phyloP scores from a whole-genome alignment of 2,113 vertebrate species.

The Anhinga rufa region DNA sequence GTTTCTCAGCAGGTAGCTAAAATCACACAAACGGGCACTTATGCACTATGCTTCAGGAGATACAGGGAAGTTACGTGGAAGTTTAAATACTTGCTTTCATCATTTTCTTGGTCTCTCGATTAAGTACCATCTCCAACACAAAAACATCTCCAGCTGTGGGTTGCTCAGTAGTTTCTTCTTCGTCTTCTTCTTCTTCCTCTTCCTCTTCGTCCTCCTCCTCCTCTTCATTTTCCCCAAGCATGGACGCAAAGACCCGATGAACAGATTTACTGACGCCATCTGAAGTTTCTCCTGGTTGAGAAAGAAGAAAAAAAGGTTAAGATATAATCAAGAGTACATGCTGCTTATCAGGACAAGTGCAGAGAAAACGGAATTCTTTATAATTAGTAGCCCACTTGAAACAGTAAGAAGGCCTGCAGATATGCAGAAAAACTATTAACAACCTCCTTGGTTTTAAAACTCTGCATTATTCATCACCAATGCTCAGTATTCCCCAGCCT shows the following conservation, averaged over 20 bases:
- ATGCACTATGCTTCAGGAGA: not conserved
- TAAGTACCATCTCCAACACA: constrained; percentile 94
- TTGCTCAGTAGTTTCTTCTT: constrained; percentile 71
- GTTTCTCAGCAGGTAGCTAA: not conserved
- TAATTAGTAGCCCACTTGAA: not conserved
- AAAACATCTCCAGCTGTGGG: constrained; percentile 91
- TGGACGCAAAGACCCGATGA: constrained; percentile 92
- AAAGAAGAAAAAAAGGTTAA: not conserved
- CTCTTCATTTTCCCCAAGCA: constrained; percentile 84
- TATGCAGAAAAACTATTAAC: not conserved
- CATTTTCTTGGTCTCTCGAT: constrained; percentile 96
- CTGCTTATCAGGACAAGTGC: not conserved
- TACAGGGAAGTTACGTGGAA: not conserved
- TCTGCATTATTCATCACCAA: not conserved
- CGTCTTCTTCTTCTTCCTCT: constrained; percentile 73
- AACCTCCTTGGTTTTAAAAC: not conserved
- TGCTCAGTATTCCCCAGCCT: not conserved
- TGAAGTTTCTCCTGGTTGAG: constrained; percentile 72
- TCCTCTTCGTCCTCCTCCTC: constrained; percentile 67
- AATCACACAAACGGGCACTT: not conserved
- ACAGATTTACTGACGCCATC: constrained; percentile 92
- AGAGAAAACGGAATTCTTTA: not conserved
- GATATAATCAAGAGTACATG: not conserved
- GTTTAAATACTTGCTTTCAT: constrained; percentile 82
- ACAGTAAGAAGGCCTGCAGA: not conserved